Evolutionary conservation across 2,888 invertebrate genomes (phyloP).

Genomic region (Lamellibrachia satsuma): DNA sequence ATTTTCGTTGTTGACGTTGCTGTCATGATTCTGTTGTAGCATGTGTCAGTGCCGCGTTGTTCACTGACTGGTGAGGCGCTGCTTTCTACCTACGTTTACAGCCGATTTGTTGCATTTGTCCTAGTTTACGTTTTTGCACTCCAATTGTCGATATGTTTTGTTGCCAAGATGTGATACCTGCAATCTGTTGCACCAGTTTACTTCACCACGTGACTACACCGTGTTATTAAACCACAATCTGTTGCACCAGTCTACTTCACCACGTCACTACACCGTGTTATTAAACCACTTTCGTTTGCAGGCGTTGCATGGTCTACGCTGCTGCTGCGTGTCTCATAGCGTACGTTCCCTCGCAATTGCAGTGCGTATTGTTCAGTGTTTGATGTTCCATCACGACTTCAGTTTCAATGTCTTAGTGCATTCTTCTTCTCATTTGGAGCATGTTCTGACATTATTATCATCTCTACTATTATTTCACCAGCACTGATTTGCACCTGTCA

Average conservation of each 20-base stretch:
- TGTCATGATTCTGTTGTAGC: not conserved
- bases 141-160: not conserved
- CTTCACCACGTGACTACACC: not conserved
- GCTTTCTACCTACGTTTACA: not conserved
- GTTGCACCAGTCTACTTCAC: not conserved
- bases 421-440: not conserved
- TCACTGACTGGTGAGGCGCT: not conserved
- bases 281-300: not conserved
- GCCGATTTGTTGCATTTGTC: constrained; percentile 5
- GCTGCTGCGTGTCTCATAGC: not conserved
- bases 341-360: not conserved
- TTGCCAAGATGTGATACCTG: not conserved
- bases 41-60: not conserved
- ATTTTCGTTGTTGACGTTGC: not conserved
- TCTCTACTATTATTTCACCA: not conserved
- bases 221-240: not conserved
- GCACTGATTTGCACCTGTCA: not conserved
- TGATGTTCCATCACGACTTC: not conserved
- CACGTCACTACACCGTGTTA: not conserved
- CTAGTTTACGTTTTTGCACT: not conserved
- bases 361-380: not conserved
- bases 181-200: not conserved
- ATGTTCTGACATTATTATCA: not conserved
- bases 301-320: not conserved
- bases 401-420: not conserved